Evolutionary conservation across 2,888 invertebrate species (phyloP), one percentile per base, ranked within the genome.

Genomic region (Sclerodermus sp.): DNA sequence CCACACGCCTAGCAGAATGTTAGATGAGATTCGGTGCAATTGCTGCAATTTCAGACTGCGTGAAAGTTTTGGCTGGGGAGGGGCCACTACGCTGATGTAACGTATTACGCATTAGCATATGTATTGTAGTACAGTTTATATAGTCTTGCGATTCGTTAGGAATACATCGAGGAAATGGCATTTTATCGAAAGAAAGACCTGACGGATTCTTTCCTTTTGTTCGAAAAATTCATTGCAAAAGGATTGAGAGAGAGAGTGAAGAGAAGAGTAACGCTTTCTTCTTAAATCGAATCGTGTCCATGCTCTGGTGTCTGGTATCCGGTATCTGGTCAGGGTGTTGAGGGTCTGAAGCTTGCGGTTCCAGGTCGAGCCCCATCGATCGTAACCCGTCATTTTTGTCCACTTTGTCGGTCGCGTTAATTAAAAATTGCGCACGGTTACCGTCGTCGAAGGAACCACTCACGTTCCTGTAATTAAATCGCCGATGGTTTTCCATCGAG

Each of bases 391-490:
- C 53, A 66, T 64, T 66, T 62, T 64, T 61, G 58, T 52, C 54
- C 58, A 57, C 60, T 62, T 57, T 66, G 60, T 60, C 56, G 55
- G 50, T 49, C 52, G 65, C 69, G 65, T 69, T 71, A 70, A 70
- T 70, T 71, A 70, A 70, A 70, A 71, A 68, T 71, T 67, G 65
- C 69, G 68, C 62, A 66, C 58, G 66, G 67, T 69, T 60, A 63
- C 64, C 60, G 62, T 62, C 58, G 55, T 53, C 55, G 59, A 58
- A 64, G 62, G 53, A 62, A 61, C 53, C 61, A 53, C 55, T 49
- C 42, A 45, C 54, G 60, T 44, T 53, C 59, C 64, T 68, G 66
- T 70, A 67, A 70, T 70, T 70, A 64, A 69, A 64, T 69, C 58
- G 58, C 53, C 59, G 61, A 64, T 63, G 60, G 60, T 60, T 60